Percentiles rank a stretch among this genome's conserved stretches.
These are phyloP conservation scores for Platorchestia sp. DNA, from an alignment of 1,140 invertebrate genomes.

Conservation along the genomic window DNA sequence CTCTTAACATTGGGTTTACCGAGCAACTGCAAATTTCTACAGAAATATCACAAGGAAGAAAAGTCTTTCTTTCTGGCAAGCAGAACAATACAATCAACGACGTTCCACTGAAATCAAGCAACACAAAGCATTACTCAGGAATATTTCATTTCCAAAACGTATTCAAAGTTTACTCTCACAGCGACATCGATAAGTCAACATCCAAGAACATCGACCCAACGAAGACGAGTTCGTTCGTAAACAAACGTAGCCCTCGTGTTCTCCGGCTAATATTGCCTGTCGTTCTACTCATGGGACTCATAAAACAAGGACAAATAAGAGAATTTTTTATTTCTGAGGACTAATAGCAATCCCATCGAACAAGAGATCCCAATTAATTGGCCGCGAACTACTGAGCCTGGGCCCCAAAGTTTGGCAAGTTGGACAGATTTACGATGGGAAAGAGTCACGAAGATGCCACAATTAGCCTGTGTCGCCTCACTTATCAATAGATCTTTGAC, in stretches of 20 bases:
- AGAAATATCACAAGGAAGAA: no score
- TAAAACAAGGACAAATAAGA: conserved; percentile 43
- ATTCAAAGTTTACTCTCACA: not conserved
- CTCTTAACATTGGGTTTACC: no score
- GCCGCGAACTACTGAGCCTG: conserved; percentile 29
- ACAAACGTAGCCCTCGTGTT: not conserved
- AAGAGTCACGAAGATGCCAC: conserved; percentile 43
- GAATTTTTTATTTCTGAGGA: not conserved
- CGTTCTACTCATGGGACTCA: not conserved
- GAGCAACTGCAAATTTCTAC: no score
- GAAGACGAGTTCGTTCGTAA: not conserved
- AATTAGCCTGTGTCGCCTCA: conserved; percentile 33
- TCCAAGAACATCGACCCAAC: not conserved
- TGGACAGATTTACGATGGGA: conserved; percentile 32
- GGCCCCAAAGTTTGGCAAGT: not conserved
- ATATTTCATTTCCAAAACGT: not conserved
- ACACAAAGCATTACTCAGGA: not conserved
- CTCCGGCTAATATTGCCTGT: not conserved
- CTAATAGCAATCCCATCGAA: conserved; percentile 49
- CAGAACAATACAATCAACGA: no score
- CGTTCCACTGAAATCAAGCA: no score
- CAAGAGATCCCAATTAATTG: conserved; percentile 51
- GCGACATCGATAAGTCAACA: not conserved
- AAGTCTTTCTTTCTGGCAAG: no score
- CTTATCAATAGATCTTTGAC: conserved; percentile 35